Evolutionary conservation across 30 jellyfish, hydroid and myxozoan genomes (phyloP).

Genomic region (Aurelia aurita complex sp. Pacific): DNA sequence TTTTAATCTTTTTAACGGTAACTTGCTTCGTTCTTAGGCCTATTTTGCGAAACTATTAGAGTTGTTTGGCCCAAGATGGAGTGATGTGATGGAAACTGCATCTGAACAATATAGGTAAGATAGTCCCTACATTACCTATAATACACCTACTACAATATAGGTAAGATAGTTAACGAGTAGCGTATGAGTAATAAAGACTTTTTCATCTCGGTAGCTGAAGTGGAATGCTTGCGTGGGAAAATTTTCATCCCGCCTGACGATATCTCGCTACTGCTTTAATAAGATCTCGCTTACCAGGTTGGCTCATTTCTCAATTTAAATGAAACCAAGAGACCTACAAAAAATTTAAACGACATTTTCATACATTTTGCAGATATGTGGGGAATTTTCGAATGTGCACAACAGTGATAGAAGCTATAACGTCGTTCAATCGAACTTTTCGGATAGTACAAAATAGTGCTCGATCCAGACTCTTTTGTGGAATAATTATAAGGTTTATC

Average conservation of each 20-base stretch:
- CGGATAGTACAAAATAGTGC: too few species aligned
- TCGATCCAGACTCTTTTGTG: too few species aligned
- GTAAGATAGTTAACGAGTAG: neutral
- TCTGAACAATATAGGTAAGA: constrained; percentile 58
- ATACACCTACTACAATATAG: constrained; percentile 12
- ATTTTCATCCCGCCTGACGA: neutral
- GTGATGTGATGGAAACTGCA: constrained; percentile 32
- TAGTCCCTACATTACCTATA: too few species aligned
- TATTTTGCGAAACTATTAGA: constrained; percentile 25
- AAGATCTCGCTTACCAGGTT: neutral
- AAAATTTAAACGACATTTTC: too few species aligned
- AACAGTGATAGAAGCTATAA: too few species aligned
- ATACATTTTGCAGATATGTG: too few species aligned
- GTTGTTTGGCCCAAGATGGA: constrained; percentile 58
- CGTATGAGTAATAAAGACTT: too few species aligned
- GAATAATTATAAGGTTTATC: too few species aligned
- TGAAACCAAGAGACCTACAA: neutral
- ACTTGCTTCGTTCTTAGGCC: constrained; percentile 1
- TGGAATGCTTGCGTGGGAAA: neutral
- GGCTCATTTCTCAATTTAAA: neutral
- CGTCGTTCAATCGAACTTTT: too few species aligned
- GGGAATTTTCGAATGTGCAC: too few species aligned
- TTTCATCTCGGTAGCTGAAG: too few species aligned
- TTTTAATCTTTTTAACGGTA: too few species aligned
- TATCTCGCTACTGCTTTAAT: neutral